Base-by-base conservation (phyloP, 2,797 vertebrate species). In the Melanotaenia nigrans region DNA sequence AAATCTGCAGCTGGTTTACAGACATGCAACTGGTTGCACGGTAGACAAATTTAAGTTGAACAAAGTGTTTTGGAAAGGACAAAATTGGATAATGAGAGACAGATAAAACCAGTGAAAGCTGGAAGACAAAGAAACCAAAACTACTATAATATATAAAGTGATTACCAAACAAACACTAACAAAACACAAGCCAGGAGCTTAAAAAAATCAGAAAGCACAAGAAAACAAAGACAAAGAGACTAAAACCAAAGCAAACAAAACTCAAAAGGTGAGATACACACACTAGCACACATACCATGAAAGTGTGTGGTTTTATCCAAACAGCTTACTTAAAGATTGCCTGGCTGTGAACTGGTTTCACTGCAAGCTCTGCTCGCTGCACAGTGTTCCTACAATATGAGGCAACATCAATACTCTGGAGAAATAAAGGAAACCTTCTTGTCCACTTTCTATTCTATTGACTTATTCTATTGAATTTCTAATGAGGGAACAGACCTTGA, bases 401-500 rank as follows among this genome's bases (percentile, higher is more conserved):
- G 38, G 35, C 18, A 30, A 47, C 58, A 67, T 76, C 24, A 56
- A 56, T 77, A 33, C 54, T 66, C 54, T 32, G 24, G 33, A 45
- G 33, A 20, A 68, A 51, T 57, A 38, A 32, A 14, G 3, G 13
- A 6, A 54, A 35, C 58, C 49, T 38, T 35, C 35, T 65, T 51
- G 12, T 62, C 28, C 38, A 54, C 28, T 59, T 73, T 75, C n/a
- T 61, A 3, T 60, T 82, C 65, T 42, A 13, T 36, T 82, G 63
- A 80, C 68, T 28, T 63, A 36, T 64, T 79, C 65, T 30, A n/a
- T 25, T 80, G 61, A 83, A 65, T 68, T 61, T 71, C 69, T 81
- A 79, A 78, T 68, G 61, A 79, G 51, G 40, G 47, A 78, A 53
- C 40, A 57, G 65, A 79, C 42, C 73, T 79, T 78, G 75, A 83